Conservation (phyloP, 2,113 vertebrate species). For the Sapayoa aenigma region DNA sequence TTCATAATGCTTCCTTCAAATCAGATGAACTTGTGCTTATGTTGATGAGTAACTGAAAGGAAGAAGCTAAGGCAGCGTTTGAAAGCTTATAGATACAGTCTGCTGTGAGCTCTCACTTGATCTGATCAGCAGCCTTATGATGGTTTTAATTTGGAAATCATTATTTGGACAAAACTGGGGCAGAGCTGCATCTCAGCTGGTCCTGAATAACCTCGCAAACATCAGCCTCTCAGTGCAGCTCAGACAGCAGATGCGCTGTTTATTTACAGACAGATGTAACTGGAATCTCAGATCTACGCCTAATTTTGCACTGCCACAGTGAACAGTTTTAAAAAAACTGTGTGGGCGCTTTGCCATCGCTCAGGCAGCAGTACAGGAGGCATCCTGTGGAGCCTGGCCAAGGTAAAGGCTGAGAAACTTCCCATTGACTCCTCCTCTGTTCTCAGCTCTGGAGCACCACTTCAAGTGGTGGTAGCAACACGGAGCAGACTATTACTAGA, state of each 20-base stretch:
- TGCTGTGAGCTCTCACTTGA: background rate
- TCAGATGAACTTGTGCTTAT: background rate
- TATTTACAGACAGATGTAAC: conserved; percentile 17
- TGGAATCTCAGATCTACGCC: background rate
- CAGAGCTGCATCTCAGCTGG: conserved; percentile 11
- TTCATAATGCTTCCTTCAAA: background rate
- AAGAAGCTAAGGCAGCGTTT: background rate
- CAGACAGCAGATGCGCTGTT: background rate
- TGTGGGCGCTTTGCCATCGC: accelerated
- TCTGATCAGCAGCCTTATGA: background rate
- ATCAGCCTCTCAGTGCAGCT: background rate
- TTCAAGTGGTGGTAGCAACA: background rate
- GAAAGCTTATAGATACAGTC: background rate
- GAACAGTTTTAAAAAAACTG: background rate
- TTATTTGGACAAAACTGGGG: conserved; percentile 6
- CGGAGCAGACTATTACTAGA: background rate
- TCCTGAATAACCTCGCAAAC: background rate
- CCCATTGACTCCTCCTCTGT: background rate
- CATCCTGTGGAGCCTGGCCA: background rate
- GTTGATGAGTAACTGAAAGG: background rate
- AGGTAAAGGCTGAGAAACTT: background rate
- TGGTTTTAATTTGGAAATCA: conserved; percentile 28
- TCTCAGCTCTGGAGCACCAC: background rate
- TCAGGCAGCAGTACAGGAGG: background rate
- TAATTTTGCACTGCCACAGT: background rate